phyloP scores from a whole-genome alignment of 2,888 invertebrate species.

The Drosophila limbata region DNA sequence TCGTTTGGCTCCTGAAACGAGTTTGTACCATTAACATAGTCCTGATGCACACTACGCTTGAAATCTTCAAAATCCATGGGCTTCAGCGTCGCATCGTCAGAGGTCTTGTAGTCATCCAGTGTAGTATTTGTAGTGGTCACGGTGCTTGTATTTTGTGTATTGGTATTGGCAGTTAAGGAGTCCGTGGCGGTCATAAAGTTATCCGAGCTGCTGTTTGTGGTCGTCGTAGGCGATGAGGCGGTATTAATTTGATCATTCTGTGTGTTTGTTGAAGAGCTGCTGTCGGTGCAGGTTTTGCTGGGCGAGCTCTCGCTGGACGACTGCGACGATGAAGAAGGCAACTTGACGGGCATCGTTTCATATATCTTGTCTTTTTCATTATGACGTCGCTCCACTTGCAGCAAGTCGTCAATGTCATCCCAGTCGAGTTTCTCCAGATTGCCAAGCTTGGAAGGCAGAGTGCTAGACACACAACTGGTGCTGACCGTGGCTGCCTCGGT shows the following conservation, averaged over 20 bases:
- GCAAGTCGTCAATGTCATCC: slow-evolving; percentile 90
- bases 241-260: slow-evolving; percentile 57
- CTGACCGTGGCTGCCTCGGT: slow-evolving; percentile 65
- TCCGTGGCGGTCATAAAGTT: slow-evolving; percentile 83
- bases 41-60: slow-evolving; percentile 84
- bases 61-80: slow-evolving; percentile 85
- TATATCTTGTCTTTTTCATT: slow-evolving; percentile 89
- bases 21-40: slow-evolving; percentile 85
- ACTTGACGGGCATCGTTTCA: slow-evolving; percentile 89
- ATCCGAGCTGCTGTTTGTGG: slow-evolving; percentile 78
- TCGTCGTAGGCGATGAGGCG: slow-evolving; percentile 65
- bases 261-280: slow-evolving; percentile 54
- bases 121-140: slow-evolving; percentile 76
- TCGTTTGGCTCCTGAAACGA: slow-evolving; percentile 84
- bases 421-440: slow-evolving; percentile 88
- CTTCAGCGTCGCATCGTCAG: slow-evolving; percentile 84
- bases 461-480: slow-evolving; percentile 84
- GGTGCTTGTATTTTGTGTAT: slow-evolving; percentile 71
- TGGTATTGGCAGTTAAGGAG: slow-evolving; percentile 73
- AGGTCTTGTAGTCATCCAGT: slow-evolving; percentile 76
- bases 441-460: slow-evolving; percentile 89
- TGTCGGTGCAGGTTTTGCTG: slow-evolving; percentile 70
- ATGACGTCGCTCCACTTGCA: slow-evolving; percentile 89
- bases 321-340: slow-evolving; percentile 87
- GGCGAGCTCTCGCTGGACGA: slow-evolving; percentile 84